Evolutionary conservation across 2,797 vertebrate genomes (phyloP), one percentile per base, ranked within the genome.

Genomic region (Choloepus didactylus): DNA sequence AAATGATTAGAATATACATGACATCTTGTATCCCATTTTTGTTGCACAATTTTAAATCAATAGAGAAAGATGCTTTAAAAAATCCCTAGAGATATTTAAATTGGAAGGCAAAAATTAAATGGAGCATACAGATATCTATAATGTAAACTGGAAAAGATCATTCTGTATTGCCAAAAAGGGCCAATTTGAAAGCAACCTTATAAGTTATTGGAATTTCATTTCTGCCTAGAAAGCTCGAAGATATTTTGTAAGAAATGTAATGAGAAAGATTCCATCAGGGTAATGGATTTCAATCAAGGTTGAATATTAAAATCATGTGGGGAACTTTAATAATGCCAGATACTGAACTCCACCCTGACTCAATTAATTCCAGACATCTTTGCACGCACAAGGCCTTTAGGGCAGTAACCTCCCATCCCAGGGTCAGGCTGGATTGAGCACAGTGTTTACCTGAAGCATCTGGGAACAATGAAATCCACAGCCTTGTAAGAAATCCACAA

Each of bases 331-430:
- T 73, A 38, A 16, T 35, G 21, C 1, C 7, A 35, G 54, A n/a
- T 51, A 8, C 12, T 12, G 2, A 35, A 4, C 16, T 62, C 62
- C 5, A 18, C 5, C 23, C 15, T 23, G 29, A 7, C 5, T 38
- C 38, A 41, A 7, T 62, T 72, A 27, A 49, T 86, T 44, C 23
- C 49, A 15, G 5, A 31, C 49, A 14, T 76, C 56, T 69, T 59
- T 27, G 5, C 12, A 3, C 10, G 3, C 35, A 35, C 35, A 35
- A 12, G 4, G 4, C 11, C 80, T 19, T 6, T 9, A 35, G 31
- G 15, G 54, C 1, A 3, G 3, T 6, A 5, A 9, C 21, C 0
- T 3, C 14, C 67, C 23, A 4, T 3, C 10, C 67, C 23, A 4
- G 23, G 12, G 25, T 3, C 49, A 23, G 70, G 27, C 6, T 60